Evolutionary conservation across 2,113 vertebrate genomes (phyloP), one percentile per base, ranked within the genome.

Genomic region (Conger conger): DNA sequence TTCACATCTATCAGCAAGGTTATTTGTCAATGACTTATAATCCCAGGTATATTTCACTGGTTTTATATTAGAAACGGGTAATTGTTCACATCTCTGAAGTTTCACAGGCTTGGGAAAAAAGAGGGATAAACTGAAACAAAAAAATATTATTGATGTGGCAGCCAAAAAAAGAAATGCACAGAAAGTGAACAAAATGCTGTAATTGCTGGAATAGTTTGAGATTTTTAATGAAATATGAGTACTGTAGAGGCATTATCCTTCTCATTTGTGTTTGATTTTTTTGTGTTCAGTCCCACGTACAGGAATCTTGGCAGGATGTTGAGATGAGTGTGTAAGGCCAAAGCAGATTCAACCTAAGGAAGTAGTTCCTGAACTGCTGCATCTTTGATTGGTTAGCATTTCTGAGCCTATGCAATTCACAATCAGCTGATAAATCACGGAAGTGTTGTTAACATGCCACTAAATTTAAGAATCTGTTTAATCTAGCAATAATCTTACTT

Each of bases 1-100:
- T 95, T 94, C 92, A 93, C 95, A 95, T 96, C 95, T 95, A 95
- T 95, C 95, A 95, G 93, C 94, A 94, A 94, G 94, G 95, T 96
- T 95, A 96, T 96, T 96, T 96, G 95, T 96, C 95, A 96, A 95
- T 96, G 95, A 94, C 94, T 95, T 94, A 94, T 95, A 96, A 96
- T 96, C 95, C 94, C 94, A 94, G 95, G 94, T 95, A 94, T 93
- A 95, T 94, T 95, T 96, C 91, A 90, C 93, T 93, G 93, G 92
- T 95, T 95, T 94, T 94, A 94, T 95, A 95, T 95, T 94, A 94
- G 93, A 92, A 86, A 88, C 84, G 81, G 86, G 78, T 89, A 89
- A 91, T 89, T 92, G 94, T 95, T 95, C 94, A 94, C 94, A 95
- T 95, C 93, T 94, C 94, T 95, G 93, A 95, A 94, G 93, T 95